These are phyloP conservation scores for Hartigia nigra DNA, from an alignment of 2,888 invertebrate species.

Conservation along the genomic window DNA sequence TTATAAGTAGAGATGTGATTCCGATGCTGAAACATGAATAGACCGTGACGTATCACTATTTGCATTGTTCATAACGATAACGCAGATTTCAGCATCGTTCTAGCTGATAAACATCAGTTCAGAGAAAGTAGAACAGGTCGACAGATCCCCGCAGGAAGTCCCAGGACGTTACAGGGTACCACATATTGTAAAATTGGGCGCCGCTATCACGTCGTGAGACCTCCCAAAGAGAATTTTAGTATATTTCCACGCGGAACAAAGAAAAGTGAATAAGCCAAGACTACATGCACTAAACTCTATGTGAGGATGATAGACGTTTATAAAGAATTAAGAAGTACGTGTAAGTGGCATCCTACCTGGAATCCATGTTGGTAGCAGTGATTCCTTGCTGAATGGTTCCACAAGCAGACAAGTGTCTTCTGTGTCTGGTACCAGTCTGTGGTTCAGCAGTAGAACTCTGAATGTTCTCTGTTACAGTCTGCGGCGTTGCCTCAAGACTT, in stretches of 20 bases:
- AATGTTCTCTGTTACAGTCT: constrained; percentile 62
- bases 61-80: neutral
- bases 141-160: constrained; percentile 60
- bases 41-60: neutral
- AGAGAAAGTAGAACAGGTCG: constrained; percentile 19
- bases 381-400: constrained; percentile 61
- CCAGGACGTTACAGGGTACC: constrained; percentile 64
- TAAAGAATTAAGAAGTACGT: neutral
- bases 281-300: neutral
- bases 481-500: constrained; percentile 72
- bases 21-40: neutral
- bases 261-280: neutral
- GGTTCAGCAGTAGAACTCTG: constrained; percentile 65
- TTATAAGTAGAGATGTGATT: neutral
- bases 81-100: neutral
- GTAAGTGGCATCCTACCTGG: constrained; percentile 53
- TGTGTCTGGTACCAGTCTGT: constrained; percentile 64
- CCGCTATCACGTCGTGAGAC: constrained; percentile 62
- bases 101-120: neutral
- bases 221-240: constrained; percentile 57
- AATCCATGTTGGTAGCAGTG: constrained; percentile 57
- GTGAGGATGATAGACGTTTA: neutral
- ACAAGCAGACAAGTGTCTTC: constrained; percentile 71
- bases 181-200: constrained; percentile 52
- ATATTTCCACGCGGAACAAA: neutral